These are phyloP conservation scores for Iselma pallidipennis DNA, from an alignment of 2,888 invertebrate species.

Conservation along the genomic window DNA sequence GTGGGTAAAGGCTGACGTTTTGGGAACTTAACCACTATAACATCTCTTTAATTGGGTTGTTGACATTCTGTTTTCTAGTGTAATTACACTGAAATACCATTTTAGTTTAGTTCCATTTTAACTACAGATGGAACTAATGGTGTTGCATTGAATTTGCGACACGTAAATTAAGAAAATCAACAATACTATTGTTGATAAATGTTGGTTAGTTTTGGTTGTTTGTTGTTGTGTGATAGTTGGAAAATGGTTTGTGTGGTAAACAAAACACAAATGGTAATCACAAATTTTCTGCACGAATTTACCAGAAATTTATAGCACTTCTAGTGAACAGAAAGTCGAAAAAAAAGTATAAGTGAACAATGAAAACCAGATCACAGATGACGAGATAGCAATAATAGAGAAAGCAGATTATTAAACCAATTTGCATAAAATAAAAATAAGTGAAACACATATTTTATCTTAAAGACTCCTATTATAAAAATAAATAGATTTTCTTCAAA, in stretches of 20 bases:
- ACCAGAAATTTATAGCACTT: too few species aligned
- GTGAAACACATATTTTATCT: not conserved
- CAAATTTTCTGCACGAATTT: too few species aligned
- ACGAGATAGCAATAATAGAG: not conserved
- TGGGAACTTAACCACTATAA: slow-evolving; percentile 37
- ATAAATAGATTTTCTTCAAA: too few species aligned
- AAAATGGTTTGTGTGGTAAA: too few species aligned
- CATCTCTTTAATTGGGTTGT: slow-evolving; percentile 48
- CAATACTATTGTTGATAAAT: slow-evolving; percentile 3
- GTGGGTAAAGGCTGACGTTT: slow-evolving; percentile 1
- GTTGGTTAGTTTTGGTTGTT: too few species aligned
- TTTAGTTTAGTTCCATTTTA: slow-evolving; percentile 6
- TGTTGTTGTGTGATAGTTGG: too few species aligned
- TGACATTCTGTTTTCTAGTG: slow-evolving; percentile 38
- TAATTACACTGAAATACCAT: slow-evolving; percentile 19
- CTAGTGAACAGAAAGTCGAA: too few species aligned
- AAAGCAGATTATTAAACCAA: not conserved
- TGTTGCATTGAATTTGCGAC: slow-evolving; percentile 9
- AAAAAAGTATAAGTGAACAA: too few species aligned
- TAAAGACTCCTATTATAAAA: not conserved
- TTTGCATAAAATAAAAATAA: not conserved
- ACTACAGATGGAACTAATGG: slow-evolving; percentile 4
- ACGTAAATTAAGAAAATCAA: slow-evolving; percentile 21
- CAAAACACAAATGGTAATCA: too few species aligned
- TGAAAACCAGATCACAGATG: not conserved